Evolutionary conservation across 2,797 vertebrate species (phyloP), one percentile per base, ranked within the genome.

Genomic region (Syngnathus acus): DNA sequence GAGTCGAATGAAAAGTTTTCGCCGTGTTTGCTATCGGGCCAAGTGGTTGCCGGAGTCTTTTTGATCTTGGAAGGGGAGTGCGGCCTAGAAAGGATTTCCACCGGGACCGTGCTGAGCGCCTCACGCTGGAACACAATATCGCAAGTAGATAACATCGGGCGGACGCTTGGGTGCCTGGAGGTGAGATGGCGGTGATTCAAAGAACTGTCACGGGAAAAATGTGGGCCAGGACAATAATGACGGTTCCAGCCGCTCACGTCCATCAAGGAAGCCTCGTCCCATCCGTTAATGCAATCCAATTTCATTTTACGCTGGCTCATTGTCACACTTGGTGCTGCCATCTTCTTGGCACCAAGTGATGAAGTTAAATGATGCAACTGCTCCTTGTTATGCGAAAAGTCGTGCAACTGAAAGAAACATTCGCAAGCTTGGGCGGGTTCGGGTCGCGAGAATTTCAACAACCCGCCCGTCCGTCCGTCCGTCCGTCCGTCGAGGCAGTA

Each of bases 311-410:
- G 72, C 61, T 0, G 26, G 79, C 73, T 82, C 74, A 55, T 69
- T 42, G 72, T 72, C 65, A 39, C 61, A 53, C 70, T 69, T 61
- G 3, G 26, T 17, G 26, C 58, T 65, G 17, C 59, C 48, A 6
- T 62, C 58, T 62, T 72, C 68, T 69, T 71, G 69, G 66, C 78
- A 78, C 42, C 76, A 78, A 76, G 64, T 7, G 73, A 69, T 47
- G 69, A 71, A 38, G 83, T 82, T 75, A 84, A 73, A 76, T 84
- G 83, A 89, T 84, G 87, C 79, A 89, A 86, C 77, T 65, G 48
- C 63, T 69, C 57, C 48, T 86, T 72, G 77, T 69, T 65, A 84
- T 75, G 71, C 78, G 75, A 70, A 73, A 71, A 67, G 76, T 71
- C 78, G 70, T 65, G 72, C 62, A 71, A 69, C 79, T 80, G 76